These are phyloP conservation scores for Patella depressa DNA, from an alignment of 2,888 invertebrate genomes.

Conservation along the genomic window DNA sequence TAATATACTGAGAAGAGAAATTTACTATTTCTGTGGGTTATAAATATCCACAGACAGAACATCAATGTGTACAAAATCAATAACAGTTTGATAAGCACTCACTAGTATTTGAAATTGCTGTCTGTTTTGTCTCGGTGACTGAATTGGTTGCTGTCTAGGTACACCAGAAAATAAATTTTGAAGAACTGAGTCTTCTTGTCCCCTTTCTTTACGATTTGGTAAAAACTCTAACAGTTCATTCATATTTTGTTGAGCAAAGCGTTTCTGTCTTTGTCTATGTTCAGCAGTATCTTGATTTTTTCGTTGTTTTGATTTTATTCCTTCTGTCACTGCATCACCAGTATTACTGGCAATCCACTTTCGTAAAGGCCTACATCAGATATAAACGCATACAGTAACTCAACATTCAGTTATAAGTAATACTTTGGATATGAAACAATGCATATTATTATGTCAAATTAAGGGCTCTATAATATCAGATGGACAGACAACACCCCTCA, in stretches of 20 bases:
- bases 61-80: too few relatives aligned
- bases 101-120: conserved; percentile 49
- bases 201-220: conserved; percentile 39
- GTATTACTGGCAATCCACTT: conserved; percentile 45
- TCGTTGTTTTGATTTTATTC: conserved; percentile 12
- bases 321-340: conserved; percentile 9
- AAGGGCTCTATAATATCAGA: too few relatives aligned
- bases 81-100: conserved; percentile 13
- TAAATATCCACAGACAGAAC: too few relatives aligned
- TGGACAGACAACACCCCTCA: background rate
- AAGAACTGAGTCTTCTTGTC: conserved; percentile 15
- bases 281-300: conserved; percentile 20
- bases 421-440: too few relatives aligned
- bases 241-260: conserved; percentile 53
- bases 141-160: conserved; percentile 19
- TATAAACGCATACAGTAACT: background rate
- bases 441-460: too few relatives aligned
- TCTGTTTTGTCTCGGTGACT: conserved; percentile 41
- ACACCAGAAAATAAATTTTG: background rate
- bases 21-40: too few relatives aligned
- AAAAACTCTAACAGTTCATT: conserved; percentile 53
- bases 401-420: background rate
- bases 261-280: conserved; percentile 41
- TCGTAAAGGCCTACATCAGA: conserved; percentile 38
- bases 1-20: too few relatives aligned